phyloP scores from a whole-genome alignment of 2,888 invertebrate species.

The Galeruca laticollis region DNA sequence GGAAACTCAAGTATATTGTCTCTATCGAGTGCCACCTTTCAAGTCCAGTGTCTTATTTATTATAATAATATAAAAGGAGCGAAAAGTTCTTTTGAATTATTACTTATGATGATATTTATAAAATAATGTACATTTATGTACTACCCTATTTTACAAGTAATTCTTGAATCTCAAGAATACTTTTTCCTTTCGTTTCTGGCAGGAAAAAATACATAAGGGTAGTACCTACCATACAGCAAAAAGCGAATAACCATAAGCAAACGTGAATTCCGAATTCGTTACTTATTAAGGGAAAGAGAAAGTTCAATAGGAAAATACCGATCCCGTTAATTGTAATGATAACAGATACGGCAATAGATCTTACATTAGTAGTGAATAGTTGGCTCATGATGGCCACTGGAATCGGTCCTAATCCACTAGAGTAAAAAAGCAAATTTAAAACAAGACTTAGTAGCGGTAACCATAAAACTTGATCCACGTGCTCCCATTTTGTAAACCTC shows the following conservation, averaged over 20 bases:
- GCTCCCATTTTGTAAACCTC: conserved; percentile 56
- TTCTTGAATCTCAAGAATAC: conserved; percentile 42
- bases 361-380: conserved; percentile 81
- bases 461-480: conserved; percentile 69
- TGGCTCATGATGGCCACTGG: conserved; percentile 87
- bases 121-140: too few relatives aligned
- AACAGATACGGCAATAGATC: conserved; percentile 70
- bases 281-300: conserved; percentile 34
- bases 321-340: conserved; percentile 35
- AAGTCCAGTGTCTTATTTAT: too few relatives aligned
- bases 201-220: conserved; percentile 24
- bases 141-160: conserved; percentile 18
- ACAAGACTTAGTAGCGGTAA: conserved; percentile 78
- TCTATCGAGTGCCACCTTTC: too few relatives aligned
- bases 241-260: conserved; percentile 26
- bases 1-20: too few relatives aligned
- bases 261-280: conserved; percentile 17
- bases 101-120: too few relatives aligned
- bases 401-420: conserved; percentile 77
- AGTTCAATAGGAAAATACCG: conserved; percentile 20
- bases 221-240: conserved; percentile 12
- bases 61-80: too few relatives aligned
- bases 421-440: conserved; percentile 78
- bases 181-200: conserved; percentile 40
- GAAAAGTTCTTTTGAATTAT: too few relatives aligned